Conservation (phyloP, 1,140 invertebrate species). For the Zaprionus capensis region DNA sequence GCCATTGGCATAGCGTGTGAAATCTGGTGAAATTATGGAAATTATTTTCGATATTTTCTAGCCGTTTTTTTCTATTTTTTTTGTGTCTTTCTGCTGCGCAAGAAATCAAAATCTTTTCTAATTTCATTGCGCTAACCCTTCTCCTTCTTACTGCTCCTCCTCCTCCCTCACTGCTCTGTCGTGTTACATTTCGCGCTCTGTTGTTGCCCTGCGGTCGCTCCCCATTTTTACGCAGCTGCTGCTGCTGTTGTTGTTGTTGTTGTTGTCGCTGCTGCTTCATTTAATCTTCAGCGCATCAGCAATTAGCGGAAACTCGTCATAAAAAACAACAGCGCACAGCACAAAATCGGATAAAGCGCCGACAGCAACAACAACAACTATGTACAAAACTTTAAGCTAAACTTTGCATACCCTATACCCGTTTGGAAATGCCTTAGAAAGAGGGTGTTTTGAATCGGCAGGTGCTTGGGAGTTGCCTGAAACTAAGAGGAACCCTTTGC, state of each 20-base stretch:
- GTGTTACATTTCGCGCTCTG: slow-evolving; percentile 40
- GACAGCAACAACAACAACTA: slow-evolving; percentile 60
- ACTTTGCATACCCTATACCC: slow-evolving; percentile 35
- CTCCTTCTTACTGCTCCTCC: background rate
- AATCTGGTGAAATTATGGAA: slow-evolving; percentile 31
- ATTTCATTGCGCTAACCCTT: slow-evolving; percentile 12
- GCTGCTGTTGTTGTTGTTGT: slow-evolving; percentile 19
- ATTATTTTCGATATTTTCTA: slow-evolving; percentile 8
- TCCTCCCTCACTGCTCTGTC: background rate
- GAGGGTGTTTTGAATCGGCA: background rate
- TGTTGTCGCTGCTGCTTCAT: slow-evolving; percentile 50
- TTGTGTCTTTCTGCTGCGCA: background rate
- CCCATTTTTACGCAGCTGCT: slow-evolving; percentile 39
- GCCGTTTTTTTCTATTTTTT: background rate
- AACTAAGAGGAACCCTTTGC: background rate
- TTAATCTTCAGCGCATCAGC: slow-evolving; percentile 82
- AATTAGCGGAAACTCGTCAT: slow-evolving; percentile 82
- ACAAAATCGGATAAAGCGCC: slow-evolving; percentile 80
- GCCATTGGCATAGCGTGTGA: slow-evolving; percentile 35
- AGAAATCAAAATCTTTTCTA: slow-evolving; percentile 28
- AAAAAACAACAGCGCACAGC: slow-evolving; percentile 65
- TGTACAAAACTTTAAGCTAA: slow-evolving; percentile 67
- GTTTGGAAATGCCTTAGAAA: background rate
- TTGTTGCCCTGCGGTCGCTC: slow-evolving; percentile 25
- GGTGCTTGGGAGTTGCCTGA: accelerated